These are phyloP conservation scores for Dryococelus australis DNA, from an alignment of 2,888 invertebrate species.

Conservation along the genomic window DNA sequence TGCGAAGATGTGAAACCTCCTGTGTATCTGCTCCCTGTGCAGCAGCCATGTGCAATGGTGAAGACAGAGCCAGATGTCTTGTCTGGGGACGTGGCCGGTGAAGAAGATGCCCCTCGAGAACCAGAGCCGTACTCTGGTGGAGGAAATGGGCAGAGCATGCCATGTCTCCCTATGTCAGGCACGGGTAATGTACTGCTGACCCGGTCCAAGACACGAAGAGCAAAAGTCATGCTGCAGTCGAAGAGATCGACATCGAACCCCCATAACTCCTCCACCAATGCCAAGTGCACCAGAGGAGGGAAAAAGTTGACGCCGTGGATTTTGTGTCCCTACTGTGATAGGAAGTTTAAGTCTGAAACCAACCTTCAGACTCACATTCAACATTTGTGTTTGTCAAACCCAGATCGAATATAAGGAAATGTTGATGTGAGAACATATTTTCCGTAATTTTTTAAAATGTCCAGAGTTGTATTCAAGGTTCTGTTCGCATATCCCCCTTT, in stretches of 20 bases:
- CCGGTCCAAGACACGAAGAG: not conserved
- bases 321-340: not conserved
- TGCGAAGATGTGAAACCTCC: not conserved
- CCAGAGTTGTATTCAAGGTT: no score
- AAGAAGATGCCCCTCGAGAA: no score
- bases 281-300: not conserved
- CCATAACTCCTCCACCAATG: not conserved
- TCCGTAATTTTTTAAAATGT: no score
- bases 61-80: not conserved
- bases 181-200: not conserved
- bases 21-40: not conserved
- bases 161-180: not conserved
- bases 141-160: not conserved
- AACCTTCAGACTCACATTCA: not conserved
- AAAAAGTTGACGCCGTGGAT: not conserved
- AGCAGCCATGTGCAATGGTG: not conserved
- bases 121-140: not conserved
- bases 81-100: no score
- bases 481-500: no score
- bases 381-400: not conserved
- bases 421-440: no score
- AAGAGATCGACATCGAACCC: not conserved
- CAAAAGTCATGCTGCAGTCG: not conserved
- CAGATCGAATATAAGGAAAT: not conserved
- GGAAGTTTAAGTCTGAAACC: not conserved